Evolutionary conservation across 2,113 vertebrate species (phyloP).

Genomic region (Carassius gibelio): DNA sequence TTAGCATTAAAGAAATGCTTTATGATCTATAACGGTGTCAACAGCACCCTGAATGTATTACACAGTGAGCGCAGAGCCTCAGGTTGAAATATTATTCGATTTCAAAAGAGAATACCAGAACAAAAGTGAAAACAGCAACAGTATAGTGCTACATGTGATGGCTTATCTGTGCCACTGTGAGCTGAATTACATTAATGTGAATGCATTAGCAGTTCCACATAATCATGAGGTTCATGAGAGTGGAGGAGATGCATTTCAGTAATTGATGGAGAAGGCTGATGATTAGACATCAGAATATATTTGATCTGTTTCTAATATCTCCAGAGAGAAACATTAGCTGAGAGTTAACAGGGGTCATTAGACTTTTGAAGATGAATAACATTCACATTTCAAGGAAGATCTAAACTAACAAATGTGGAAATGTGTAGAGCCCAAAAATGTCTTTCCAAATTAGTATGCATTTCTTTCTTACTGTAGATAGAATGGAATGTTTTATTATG

Average conservation of each 20-base stretch:
- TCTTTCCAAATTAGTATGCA: neutral
- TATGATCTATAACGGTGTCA: constrained; percentile 25
- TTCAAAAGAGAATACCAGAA: neutral
- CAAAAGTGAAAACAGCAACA: neutral
- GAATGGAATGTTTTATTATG: neutral
- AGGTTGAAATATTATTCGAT: neutral
- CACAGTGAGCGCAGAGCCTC: neutral
- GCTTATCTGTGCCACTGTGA: neutral
- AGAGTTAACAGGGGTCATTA: neutral
- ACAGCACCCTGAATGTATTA: constrained; percentile 14
- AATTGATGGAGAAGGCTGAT: neutral
- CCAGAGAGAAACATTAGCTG: neutral
- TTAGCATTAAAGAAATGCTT: constrained; percentile 30
- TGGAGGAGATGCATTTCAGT: neutral
- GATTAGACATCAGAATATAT: neutral
- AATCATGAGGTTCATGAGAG: neutral
- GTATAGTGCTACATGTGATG: no score
- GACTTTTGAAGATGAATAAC: neutral
- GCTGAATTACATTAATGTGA: neutral
- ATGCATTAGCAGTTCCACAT: neutral
- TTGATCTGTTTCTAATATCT: neutral
- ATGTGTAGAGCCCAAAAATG: neutral
- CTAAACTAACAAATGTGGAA: neutral
- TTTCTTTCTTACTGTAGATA: neutral
- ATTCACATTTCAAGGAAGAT: neutral